Evolutionary conservation across 2,888 invertebrate species (phyloP), one percentile per base, ranked within the genome.

Genomic region (Stegophylla sp.): DNA sequence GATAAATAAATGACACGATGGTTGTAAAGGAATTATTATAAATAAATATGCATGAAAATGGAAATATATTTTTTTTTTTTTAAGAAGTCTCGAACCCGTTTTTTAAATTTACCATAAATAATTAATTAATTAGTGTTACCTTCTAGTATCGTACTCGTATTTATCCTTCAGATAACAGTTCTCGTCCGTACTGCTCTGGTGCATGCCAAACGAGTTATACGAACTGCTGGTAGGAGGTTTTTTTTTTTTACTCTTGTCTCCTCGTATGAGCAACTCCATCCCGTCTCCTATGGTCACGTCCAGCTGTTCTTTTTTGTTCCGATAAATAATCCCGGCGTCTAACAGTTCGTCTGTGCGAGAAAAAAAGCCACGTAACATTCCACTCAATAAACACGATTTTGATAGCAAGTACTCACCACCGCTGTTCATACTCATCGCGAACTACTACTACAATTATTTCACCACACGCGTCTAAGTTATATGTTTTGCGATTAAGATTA

Each of bases 251-350:
- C 20, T 61, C 23, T 81, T 84, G 83, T 87, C 90, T 91, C 94
- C 95, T 87, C 94, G 95, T 89, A 95, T 95, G 73, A 94, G 95
- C 86, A 95, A 94, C 87, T 95, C 95, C 93, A 95, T 95, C 84
- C 95, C 95, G 86, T 95, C 95, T 66, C 95, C 95, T 85, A 95
- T 94, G 83, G 95, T 94, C 84, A 95, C 94, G 89, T 96, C 95
- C 84, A 95, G 90, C 87, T 94, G 93, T 85, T 93, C 92, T 87
- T 95, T 95, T 88, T 94, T 94, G 85, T 94, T 94, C 86, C 93
- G 92, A 82, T 87, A 88, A 85, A 94, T 90, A 84, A 94, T 92
- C 77, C 94, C 93, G 87, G 95, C 95, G 83, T 92, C 94, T 85
- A 95, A 89, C 85, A 92, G 91, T 87, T 92, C 91, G 86, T 90